Evolutionary conservation across 2,797 vertebrate genomes (phyloP).

Genomic region (Arrhamphus sclerolepis): DNA sequence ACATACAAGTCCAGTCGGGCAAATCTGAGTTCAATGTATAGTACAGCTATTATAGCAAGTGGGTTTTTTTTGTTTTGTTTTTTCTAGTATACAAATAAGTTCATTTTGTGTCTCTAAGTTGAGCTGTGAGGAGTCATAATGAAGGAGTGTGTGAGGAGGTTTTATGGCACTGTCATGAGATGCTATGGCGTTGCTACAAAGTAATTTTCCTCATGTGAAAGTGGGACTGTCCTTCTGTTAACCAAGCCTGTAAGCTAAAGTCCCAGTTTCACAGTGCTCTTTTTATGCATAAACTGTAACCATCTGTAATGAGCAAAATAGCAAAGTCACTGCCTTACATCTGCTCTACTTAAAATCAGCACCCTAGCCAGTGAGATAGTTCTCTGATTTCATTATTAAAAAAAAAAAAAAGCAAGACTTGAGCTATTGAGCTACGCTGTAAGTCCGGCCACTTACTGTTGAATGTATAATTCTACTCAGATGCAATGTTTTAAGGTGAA

Average conservation of each 20-base stretch:
- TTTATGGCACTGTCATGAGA: constrained; percentile 17
- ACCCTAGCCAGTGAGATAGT: background rate
- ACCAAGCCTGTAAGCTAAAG: constrained; percentile 4
- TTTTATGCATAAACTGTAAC: background rate
- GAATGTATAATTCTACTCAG: no score
- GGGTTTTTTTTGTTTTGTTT: background rate
- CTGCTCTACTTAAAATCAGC: background rate
- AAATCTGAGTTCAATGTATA: background rate
- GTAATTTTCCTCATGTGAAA: background rate
- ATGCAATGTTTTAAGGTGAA: no score
- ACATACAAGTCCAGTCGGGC: no score
- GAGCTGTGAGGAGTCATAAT: background rate
- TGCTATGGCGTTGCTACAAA: background rate
- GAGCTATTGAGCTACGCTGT: background rate
- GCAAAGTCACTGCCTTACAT: background rate
- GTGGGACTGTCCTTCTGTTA: constrained; percentile 5
- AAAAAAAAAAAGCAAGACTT: constrained; percentile 6
- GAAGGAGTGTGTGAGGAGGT: background rate
- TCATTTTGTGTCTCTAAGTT: background rate
- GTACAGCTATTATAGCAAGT: background rate
- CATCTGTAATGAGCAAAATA: background rate
- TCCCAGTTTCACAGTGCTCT: constrained; percentile 3
- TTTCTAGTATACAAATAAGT: background rate
- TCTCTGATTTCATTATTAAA: background rate
- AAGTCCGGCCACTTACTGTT: background rate